These are phyloP conservation scores for Drosophila planitibia DNA, from an alignment of 2,888 invertebrate genomes.

Conservation along the genomic window DNA sequence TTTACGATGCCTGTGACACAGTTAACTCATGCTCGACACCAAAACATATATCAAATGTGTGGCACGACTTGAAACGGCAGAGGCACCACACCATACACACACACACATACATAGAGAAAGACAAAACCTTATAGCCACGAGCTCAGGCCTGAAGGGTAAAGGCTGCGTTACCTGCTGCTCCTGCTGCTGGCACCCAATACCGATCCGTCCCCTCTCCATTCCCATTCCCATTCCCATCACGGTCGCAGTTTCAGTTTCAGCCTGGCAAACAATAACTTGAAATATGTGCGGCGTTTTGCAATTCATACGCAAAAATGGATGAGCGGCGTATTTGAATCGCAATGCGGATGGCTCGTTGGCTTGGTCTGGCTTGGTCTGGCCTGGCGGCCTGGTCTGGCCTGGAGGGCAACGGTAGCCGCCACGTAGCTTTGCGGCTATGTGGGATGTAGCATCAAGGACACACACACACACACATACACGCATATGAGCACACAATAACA, in stretches of 20 bases:
- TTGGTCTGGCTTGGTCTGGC: background rate
- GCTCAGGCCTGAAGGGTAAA: constrained; percentile 45
- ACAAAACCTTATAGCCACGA: constrained; percentile 16
- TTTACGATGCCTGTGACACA: constrained; percentile 81
- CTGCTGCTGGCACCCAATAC: constrained; percentile 44
- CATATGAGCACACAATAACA: constrained; percentile 66
- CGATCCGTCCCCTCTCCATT: constrained; percentile 6
- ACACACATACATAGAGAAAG: constrained; percentile 5
- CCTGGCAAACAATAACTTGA: constrained; percentile 74
- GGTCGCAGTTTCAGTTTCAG: constrained; percentile 41
- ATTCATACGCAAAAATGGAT: constrained; percentile 79
- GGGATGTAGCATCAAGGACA: constrained; percentile 1
- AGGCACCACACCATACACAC: constrained; percentile 3
- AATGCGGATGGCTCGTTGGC: constrained; percentile 39
- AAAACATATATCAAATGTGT: constrained; percentile 79
- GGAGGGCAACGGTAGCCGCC: constrained; percentile 45
- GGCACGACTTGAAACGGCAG: constrained; percentile 73
- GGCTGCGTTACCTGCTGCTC: constrained; percentile 66
- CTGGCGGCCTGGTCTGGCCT: constrained; percentile 1
- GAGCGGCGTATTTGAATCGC: constrained; percentile 72
- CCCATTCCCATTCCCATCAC: background rate
- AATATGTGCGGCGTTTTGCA: constrained; percentile 81
- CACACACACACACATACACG: background rate
- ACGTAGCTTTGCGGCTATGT: constrained; percentile 19
- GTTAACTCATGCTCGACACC: constrained; percentile 81